Base-by-base conservation (phyloP, 2,797 vertebrate species). In the Capromys pilorides region DNA sequence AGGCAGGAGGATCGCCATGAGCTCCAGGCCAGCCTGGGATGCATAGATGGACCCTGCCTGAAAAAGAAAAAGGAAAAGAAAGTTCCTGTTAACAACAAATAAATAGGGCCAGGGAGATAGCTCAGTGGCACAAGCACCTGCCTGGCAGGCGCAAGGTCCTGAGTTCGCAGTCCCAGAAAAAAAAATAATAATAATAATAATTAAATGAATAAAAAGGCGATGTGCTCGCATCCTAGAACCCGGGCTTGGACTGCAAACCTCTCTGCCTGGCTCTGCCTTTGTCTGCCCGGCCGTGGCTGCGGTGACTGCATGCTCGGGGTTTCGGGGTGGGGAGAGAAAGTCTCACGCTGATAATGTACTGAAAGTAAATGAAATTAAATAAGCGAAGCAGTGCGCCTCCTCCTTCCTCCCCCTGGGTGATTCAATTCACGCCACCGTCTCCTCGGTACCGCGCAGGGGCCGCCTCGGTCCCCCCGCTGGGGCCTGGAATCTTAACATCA, bases 361-460 rank as follows among this genome's bases (percentile, higher is more conserved):
- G 98, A 97, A 98, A 98, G 98, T 98, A 98, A 98, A 98, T 98
- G 98, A 98, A 98, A 99, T 99, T 98, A 98, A 98, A 98, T 98
- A 98, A 98, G 98, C 97, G 97, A 97, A 98, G 98, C 98, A 97
- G 97, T 94, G 91, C 98, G 98, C 95, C 98, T 98, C 97, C 97
- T 98, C 98, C 97, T 97, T 97, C 97, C 98, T 97, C 96, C 97
- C 98, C 98, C 98, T 91, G 97, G 98, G 98, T 98, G 98, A 98
- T 98, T 98, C 98, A 98, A 98, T 98, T 98, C 97, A 61, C 98
- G 96, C 97, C 97, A 94, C 98, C 98, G 98, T 98, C 45, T 45
- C 45, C 45, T 45, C 11, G 98, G 98, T 97, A 98, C 98, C 97
- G 98, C 98, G 86, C 98, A 84, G 96, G 98, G 98, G 97, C 98